phyloP scores from a whole-genome alignment of 2,113 vertebrate species.

The Tragelaphus imberbis region DNA sequence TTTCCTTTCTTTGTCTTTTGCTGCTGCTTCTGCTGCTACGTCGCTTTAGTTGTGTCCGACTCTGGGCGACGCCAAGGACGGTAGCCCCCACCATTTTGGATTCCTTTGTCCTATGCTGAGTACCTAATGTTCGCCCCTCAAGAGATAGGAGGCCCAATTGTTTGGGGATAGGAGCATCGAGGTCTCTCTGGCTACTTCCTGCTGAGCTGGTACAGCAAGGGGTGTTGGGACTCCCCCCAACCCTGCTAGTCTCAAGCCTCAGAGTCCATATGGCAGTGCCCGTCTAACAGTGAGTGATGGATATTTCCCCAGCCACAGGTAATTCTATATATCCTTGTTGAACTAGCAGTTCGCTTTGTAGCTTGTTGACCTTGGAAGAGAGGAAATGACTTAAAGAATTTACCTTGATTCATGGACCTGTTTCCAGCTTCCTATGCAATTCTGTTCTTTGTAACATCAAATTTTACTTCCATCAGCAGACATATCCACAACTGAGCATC shows the following conservation, averaged over 20 bases:
- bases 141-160: background rate
- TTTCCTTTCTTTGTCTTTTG: background rate
- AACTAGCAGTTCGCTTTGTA: background rate
- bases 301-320: background rate
- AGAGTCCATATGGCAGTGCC: background rate
- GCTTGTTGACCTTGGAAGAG: background rate
- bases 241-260: background rate
- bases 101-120: background rate
- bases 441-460: background rate
- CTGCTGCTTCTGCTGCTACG: no score
- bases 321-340: background rate
- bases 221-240: background rate
- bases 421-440: background rate
- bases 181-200: background rate
- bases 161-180: background rate
- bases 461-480: background rate
- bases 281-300: background rate
- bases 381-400: background rate
- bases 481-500: background rate
- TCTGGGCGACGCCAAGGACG: no score
- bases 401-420: background rate
- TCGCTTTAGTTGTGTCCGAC: no score
- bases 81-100: background rate
- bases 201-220: background rate
- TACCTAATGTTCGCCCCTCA: background rate